Evolutionary conservation across 2,888 invertebrate genomes (phyloP).

Genomic region (Cephus pulcher): DNA sequence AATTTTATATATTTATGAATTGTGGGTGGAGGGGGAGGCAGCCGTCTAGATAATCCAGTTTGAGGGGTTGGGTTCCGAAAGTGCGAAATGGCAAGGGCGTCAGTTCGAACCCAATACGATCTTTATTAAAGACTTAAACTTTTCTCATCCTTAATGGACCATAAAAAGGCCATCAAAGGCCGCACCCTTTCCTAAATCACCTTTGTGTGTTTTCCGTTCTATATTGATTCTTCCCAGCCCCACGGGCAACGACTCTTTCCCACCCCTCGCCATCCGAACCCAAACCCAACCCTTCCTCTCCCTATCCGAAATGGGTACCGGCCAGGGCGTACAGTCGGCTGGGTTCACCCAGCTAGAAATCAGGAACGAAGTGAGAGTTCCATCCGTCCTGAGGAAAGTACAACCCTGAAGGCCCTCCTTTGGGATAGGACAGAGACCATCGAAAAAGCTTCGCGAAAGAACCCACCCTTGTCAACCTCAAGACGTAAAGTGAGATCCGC

Average conservation of each 20-base stretch:
- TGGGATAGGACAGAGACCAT: neutral
- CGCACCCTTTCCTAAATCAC: slow-evolving; percentile 22
- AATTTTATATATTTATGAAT: slow-evolving; percentile 20
- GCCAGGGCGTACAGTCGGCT: neutral
- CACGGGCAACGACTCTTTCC: slow-evolving; percentile 9
- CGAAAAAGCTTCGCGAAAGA: neutral
- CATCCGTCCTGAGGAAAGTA: neutral
- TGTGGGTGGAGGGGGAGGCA: neutral
- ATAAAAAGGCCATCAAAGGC: slow-evolving; percentile 26
- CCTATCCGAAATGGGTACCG: neutral
- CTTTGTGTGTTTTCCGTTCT: slow-evolving; percentile 15
- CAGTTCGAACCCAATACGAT: slow-evolving; percentile 1
- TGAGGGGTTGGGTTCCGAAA: neutral
- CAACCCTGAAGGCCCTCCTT: neutral
- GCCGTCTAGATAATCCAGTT: neutral
- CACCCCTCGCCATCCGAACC: neutral
- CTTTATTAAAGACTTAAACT: slow-evolving; percentile 23
- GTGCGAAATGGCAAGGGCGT: neutral
- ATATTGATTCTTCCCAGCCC: neutral
- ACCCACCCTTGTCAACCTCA: neutral
- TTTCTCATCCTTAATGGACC: slow-evolving; percentile 28
- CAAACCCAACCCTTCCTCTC: neutral
- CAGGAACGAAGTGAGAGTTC: neutral
- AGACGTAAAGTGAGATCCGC: neutral
- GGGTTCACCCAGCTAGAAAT: neutral